phyloP scores from a whole-genome alignment of 1,140 invertebrate species.

The Drosophila oshimai region DNA sequence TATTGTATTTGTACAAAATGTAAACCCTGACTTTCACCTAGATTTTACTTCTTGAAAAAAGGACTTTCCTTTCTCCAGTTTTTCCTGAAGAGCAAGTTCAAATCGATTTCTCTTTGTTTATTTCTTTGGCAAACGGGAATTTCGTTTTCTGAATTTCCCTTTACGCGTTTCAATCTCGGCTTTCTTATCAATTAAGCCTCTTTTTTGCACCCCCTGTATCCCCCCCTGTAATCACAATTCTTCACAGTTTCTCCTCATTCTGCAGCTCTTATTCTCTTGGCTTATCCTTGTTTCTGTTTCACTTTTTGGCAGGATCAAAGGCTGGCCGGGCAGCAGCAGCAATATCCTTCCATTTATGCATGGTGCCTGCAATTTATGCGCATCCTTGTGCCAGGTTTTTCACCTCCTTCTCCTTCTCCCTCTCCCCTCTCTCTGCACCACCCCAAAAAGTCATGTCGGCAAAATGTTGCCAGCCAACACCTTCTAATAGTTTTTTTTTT shows the following conservation, averaged over 20 bases:
- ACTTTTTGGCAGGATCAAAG: conserved; percentile 21
- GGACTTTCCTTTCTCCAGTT: background rate
- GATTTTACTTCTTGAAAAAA: background rate
- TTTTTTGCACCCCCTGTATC: background rate
- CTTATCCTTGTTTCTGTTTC: background rate
- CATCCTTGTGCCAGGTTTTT: conserved; percentile 26
- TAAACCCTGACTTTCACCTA: background rate
- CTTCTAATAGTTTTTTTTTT: conserved; percentile 55
- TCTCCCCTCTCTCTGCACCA: too few relatives aligned
- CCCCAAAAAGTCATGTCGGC: conserved; percentile 42
- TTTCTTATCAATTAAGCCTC: conserved; percentile 41
- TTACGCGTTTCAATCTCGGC: conserved; percentile 31
- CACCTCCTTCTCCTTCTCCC: conserved; percentile 14
- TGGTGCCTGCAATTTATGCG: conserved; percentile 71
- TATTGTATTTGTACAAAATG: too few relatives aligned
- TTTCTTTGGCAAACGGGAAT: conserved; percentile 3
- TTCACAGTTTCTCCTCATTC: background rate
- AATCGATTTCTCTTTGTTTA: background rate
- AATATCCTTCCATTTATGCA: conserved; percentile 68
- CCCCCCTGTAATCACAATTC: conserved; percentile 10
- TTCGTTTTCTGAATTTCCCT: conserved; percentile 23
- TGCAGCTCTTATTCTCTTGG: background rate
- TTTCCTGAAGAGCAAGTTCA: background rate
- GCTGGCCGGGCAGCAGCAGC: conserved; percentile 21
- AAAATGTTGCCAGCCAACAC: conserved; percentile 70